A percentile compares a stretch with the other conserved stretches of the same genome.
phyloP scores from a whole-genome alignment of 2,113 vertebrate genomes.

The Campylomormyrus numenius region DNA sequence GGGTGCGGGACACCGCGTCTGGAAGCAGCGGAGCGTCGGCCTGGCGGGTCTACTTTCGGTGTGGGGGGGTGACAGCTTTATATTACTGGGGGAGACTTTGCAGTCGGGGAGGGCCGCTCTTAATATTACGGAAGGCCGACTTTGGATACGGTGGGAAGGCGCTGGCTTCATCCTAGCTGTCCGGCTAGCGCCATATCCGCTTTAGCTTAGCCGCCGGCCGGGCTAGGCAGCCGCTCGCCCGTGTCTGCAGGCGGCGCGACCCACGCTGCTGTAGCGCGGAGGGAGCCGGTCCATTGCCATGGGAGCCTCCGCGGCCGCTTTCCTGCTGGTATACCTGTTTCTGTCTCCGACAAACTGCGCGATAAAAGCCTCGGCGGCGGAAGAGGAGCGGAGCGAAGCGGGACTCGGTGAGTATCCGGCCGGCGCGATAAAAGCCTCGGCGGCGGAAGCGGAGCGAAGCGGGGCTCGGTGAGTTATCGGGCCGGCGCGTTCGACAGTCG shows the following conservation, averaged over 20 bases:
- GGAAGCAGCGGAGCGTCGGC: too few species aligned
- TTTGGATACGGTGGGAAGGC: background rate
- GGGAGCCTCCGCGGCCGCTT: background rate
- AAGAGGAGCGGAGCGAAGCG: background rate
- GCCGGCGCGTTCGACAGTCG: background rate
- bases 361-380: background rate
- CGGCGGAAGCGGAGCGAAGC: background rate
- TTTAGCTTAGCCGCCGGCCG: background rate
- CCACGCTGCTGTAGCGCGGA: background rate
- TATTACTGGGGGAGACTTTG: background rate
- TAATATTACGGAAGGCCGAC: background rate
- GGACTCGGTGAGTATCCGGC: background rate
- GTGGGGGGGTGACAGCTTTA: background rate
- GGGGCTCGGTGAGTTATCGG: background rate
- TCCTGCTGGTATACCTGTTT: background rate
- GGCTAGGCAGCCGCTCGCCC: background rate
- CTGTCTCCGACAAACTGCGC: background rate
- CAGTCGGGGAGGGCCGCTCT: background rate
- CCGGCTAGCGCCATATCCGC: background rate
- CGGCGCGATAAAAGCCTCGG: background rate
- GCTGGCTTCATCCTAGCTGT: background rate
- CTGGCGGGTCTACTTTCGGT: background rate
- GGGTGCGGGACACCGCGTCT: conserved; percentile 26
- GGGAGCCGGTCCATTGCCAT: background rate
- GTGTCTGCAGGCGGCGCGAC: background rate